A percentile compares a stretch with the other conserved stretches of the same genome.
phyloP scores from a whole-genome alignment of 2,113 vertebrate genomes.

The Notiomystis cincta region DNA sequence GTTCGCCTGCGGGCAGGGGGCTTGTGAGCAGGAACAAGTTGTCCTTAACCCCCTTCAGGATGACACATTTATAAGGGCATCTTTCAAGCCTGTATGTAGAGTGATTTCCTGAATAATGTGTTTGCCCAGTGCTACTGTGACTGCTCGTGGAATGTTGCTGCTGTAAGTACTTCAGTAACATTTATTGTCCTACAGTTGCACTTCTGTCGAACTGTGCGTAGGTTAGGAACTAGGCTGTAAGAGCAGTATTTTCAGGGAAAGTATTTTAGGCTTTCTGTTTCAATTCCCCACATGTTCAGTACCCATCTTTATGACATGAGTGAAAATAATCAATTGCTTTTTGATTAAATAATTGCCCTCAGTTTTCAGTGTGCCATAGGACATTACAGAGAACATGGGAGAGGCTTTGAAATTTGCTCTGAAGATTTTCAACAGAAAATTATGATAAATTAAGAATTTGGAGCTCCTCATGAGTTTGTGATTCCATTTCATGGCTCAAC shows the following conservation, averaged over 20 bases:
- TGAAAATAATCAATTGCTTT: conserved; percentile 31
- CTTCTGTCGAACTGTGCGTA: background rate
- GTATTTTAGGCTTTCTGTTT: background rate
- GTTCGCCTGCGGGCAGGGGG: too few relatives aligned
- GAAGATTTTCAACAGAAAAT: background rate
- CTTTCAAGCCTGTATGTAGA: background rate
- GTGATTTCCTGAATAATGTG: background rate
- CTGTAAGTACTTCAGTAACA: background rate
- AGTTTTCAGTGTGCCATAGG: background rate
- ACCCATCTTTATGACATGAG: background rate
- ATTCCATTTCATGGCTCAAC: background rate
- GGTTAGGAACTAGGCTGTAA: background rate
- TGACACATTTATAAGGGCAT: accelerated
- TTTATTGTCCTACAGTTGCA: background rate
- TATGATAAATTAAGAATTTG: background rate
- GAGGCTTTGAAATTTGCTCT: background rate
- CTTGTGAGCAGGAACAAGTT: accelerated
- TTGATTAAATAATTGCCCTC: background rate
- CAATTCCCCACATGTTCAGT: background rate
- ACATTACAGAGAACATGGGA: background rate
- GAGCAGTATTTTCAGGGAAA: background rate
- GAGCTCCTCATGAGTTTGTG: background rate
- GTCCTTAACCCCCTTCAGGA: background rate
- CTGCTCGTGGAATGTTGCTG: background rate
- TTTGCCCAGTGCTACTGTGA: background rate